A percentile compares a stretch with the other conserved stretches of the same genome.
Conservation (phyloP, 1,140 invertebrate species). For the Zaprionus nigranus region DNA sequence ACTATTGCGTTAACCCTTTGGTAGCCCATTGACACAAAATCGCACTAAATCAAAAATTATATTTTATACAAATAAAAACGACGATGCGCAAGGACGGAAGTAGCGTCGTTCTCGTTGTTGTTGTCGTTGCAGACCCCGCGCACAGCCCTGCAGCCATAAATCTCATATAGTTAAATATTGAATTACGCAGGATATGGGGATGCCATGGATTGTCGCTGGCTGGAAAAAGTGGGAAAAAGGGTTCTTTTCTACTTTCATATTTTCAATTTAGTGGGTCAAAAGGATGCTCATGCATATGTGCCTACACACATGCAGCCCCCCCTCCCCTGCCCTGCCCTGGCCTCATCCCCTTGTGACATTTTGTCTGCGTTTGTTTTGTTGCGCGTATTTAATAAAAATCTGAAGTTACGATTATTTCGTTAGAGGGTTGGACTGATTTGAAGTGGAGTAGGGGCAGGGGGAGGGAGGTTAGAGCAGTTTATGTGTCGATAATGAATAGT, state of each 20-base stretch:
- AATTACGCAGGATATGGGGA: constrained; percentile 72
- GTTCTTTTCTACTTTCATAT: constrained; percentile 46
- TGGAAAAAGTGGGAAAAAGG: constrained; percentile 47
- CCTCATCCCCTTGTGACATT: constrained; percentile 53
- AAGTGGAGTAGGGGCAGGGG: background rate
- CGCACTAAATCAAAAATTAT: constrained; percentile 83
- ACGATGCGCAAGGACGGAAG: constrained; percentile 39
- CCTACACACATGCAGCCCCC: background rate
- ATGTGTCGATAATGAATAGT: constrained; percentile 83
- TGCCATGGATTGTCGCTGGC: constrained; percentile 12
- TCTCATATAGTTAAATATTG: constrained; percentile 84
- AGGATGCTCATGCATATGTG: constrained; percentile 56
- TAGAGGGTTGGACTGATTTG: constrained; percentile 17
- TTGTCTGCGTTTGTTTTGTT: constrained; percentile 67
- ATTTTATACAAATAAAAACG: constrained; percentile 73
- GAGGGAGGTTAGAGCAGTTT: constrained; percentile 45
- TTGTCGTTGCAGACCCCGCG: constrained; percentile 10
- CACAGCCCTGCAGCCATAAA: constrained; percentile 74
- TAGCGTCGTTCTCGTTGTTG: constrained; percentile 25
- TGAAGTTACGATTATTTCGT: constrained; percentile 71
- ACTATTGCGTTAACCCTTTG: constrained; percentile 72
- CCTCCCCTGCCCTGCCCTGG: constrained; percentile 1
- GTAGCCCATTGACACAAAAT: constrained; percentile 71
- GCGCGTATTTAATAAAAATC: constrained; percentile 80
- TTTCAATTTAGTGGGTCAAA: constrained; percentile 78